A percentile compares a stretch with the other conserved stretches of the same genome.
Evolutionary conservation across 1,140 invertebrate genomes (phyloP).

Genomic region (Adoxophyes honmai): DNA sequence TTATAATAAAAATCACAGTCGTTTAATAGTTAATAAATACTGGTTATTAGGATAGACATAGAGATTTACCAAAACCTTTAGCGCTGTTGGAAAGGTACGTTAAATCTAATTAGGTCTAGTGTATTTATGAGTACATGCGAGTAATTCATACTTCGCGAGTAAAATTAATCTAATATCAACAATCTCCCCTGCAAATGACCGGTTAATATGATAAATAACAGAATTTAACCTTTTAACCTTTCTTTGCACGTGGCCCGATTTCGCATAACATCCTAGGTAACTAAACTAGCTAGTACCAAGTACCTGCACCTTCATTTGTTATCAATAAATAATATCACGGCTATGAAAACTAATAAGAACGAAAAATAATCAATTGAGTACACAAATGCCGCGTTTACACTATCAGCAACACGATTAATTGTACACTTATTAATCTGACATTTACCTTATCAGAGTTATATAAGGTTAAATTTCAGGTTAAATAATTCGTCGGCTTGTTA

Average conservation of each 20-base stretch:
- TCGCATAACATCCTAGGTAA: no score
- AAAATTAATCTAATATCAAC: conserved; percentile 7
- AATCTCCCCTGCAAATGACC: neutral
- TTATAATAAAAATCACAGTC: conserved; percentile 72
- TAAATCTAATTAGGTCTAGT: conserved; percentile 10
- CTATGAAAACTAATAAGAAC: no score
- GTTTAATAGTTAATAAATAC: conserved; percentile 75
- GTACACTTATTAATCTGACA: no score
- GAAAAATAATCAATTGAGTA: no score
- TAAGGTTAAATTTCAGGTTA: no score
- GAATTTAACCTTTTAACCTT: conserved; percentile 45
- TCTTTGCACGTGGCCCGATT: conserved; percentile 32
- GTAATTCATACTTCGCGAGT: neutral
- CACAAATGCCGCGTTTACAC: no score
- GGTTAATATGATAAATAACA: neutral
- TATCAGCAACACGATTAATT: no score
- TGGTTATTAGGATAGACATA: conserved; percentile 70
- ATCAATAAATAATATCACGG: no score
- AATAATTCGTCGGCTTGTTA: no score
- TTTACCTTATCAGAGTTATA: no score
- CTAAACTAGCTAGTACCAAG: no score
- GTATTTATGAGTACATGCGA: conserved; percentile 1
- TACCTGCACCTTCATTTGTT: no score
- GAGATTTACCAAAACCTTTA: conserved; percentile 52
- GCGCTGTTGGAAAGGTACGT: conserved; percentile 2